phyloP scores from a whole-genome alignment of 2,113 vertebrate genomes.

The Leucopsar rothschildi region DNA sequence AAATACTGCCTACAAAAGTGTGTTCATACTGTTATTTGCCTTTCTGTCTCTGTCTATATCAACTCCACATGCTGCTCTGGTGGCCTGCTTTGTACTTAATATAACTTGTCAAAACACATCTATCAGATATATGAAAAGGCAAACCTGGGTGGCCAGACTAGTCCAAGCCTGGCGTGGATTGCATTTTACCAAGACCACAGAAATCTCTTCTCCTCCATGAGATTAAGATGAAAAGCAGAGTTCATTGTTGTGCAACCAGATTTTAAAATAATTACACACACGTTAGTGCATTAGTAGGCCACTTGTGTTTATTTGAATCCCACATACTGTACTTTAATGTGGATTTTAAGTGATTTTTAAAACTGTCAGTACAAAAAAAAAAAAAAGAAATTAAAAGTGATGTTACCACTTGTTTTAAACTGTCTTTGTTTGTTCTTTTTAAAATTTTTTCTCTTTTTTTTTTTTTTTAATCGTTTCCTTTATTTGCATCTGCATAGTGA shows the following conservation, averaged over 20 bases:
- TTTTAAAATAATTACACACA: conserved; percentile 70
- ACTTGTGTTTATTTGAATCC: conserved; percentile 67
- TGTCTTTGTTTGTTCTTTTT: not conserved
- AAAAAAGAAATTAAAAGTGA: not conserved
- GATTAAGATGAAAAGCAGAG: conserved; percentile 61
- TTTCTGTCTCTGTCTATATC: conserved; percentile 73
- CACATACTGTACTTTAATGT: conserved; percentile 56
- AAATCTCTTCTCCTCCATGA: conserved; percentile 34
- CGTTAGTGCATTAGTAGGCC: conserved; percentile 35
- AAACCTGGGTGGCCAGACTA: conserved; percentile 76
- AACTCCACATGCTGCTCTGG: conserved; percentile 77
- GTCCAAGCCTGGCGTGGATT: conserved; percentile 58
- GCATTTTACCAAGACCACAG: conserved; percentile 63
- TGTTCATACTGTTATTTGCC: conserved; percentile 69
- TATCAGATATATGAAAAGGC: conserved; percentile 72
- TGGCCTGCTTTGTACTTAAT: conserved; percentile 82
- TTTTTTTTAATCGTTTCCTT: not conserved
- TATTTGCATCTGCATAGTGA: not conserved
- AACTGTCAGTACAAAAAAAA: conserved; percentile 20
- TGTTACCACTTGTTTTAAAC: conserved; percentile 20
- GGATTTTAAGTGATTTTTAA: conserved; percentile 64
- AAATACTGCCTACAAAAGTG: conserved; percentile 59
- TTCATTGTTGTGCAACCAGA: conserved; percentile 66
- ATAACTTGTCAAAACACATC: conserved; percentile 84
- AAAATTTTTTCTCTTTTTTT: not conserved